These are phyloP conservation scores for Hippocampus barbouri DNA, from an alignment of 2,113 vertebrate species.

Conservation along the genomic window DNA sequence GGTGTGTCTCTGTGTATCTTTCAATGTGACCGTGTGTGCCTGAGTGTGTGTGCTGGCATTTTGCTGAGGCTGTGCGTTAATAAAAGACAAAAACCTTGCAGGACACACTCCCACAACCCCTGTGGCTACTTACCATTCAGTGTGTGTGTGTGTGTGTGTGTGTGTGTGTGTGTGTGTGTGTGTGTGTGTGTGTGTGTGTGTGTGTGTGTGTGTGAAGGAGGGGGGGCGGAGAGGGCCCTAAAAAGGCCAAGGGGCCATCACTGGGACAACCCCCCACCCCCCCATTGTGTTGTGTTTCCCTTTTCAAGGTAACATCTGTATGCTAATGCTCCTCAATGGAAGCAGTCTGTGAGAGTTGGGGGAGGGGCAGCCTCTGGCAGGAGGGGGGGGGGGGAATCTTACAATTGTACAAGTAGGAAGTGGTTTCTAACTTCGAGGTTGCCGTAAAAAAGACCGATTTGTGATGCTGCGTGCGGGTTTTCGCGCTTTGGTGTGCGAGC, in stretches of 20 bases:
- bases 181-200: conserved; percentile 14
- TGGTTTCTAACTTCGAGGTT: too few species aligned
- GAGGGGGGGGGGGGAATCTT: neutral
- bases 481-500: too few species aligned
- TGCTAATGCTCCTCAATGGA: conserved; percentile 67
- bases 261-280: conserved; percentile 35
- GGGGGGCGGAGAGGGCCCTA: conserved; percentile 26
- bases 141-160: conserved; percentile 14
- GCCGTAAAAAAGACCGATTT: too few species aligned
- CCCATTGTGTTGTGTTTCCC: conserved; percentile 65
- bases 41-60: conserved; percentile 18
- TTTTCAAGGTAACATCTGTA: conserved; percentile 77
- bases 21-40: too few species aligned
- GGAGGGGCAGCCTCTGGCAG: neutral
- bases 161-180: conserved; percentile 8
- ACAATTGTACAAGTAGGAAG: too few species aligned
- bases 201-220: conserved; percentile 8
- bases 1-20: conserved; percentile 16
- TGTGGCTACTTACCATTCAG: conserved; percentile 51
- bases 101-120: conserved; percentile 45
- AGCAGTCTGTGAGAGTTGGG: conserved; percentile 49
- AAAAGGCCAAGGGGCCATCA: conserved; percentile 65
- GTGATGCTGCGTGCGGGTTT: too few species aligned
- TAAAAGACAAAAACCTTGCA: too few species aligned
- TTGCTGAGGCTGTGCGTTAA: too few species aligned